Evolutionary conservation across 2,113 vertebrate genomes (phyloP).

Genomic region (Chionomys nivalis): DNA sequence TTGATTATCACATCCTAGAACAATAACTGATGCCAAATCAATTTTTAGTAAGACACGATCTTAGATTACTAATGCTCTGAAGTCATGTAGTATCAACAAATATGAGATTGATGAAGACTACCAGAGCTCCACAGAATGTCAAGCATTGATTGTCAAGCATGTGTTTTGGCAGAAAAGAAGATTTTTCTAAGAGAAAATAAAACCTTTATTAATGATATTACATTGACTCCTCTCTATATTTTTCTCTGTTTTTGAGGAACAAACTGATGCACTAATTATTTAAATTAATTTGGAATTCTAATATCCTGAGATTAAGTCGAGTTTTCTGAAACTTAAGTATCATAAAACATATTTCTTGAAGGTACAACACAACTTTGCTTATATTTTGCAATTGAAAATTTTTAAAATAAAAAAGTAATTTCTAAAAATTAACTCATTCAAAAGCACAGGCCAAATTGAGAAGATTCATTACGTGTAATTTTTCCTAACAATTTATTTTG

Average conservation of each 20-base stretch:
- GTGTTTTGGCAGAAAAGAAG: background rate
- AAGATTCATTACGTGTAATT: background rate
- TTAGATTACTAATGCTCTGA: constrained; percentile 52
- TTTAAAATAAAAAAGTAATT: constrained; percentile 17
- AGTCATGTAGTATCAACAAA: constrained; percentile 30
- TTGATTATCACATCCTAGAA: constrained; percentile 84
- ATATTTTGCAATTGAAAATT: background rate
- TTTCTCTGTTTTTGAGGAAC: too few species aligned
- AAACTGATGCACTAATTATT: background rate
- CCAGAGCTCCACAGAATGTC: background rate
- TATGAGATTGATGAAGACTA: background rate
- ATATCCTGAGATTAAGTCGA: background rate
- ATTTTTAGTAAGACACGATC: constrained; percentile 70
- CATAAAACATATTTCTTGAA: background rate
- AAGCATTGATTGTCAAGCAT: background rate
- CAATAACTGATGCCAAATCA: constrained; percentile 77
- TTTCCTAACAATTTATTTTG: background rate
- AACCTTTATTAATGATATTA: background rate
- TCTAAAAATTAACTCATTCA: constrained; percentile 24
- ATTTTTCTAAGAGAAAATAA: background rate
- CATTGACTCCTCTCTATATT: background rate
- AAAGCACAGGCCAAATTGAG: background rate
- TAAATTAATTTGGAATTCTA: constrained; percentile 51
- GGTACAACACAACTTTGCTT: background rate
- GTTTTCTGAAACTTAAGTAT: background rate